Evolutionary conservation across 2,888 invertebrate genomes (phyloP), one percentile per base, ranked within the genome.

Genomic region (Pecten maximus): DNA sequence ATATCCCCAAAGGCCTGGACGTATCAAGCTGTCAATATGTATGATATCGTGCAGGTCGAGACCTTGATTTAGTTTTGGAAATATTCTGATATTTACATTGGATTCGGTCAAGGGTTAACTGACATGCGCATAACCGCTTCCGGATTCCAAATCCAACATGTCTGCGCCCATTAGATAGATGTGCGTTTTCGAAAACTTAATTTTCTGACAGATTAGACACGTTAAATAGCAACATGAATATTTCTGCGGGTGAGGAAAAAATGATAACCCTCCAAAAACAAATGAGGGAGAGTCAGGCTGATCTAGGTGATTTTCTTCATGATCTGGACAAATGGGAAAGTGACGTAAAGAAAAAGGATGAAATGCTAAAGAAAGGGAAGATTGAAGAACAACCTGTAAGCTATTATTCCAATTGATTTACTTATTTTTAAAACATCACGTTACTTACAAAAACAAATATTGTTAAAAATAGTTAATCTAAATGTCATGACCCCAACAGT

Each of bases 251-350:
- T 44, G 95, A 95, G 91, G 95, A 95, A 97, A 97, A 97, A 96
- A 97, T 98, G 92, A 96, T 98, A 93, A 96, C 97, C 92, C 96
- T 98, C 92, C 98, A 98, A 97, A 98, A 97, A 95, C 98, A 98
- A 96, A 97, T 98, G 91, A 97, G 97, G 93, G 97, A 98, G 94
- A 98, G 98, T 97, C 97, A 97, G 40, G 97, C 97, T 93, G 98
- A 98, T 95, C 97, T 98, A 90, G 97, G 98, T 94, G 97, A 97
- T 93, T 98, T 98, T 97, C 97, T 98, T 96, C 97, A 97, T 93
- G 98, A 98, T 96, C 97, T 98, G 95, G 97, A 98, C 96, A 94
- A 91, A 50, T 96, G 96, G 96, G 95, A 95, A 93, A 92, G 93
- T 8, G 96, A 96, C 16, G 96, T 96, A 16, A 96, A 96, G 93